A percentile compares a stretch with the other conserved stretches of the same genome.
These are phyloP conservation scores for Siniperca knerii DNA, from an alignment of 2,113 vertebrate species.

Conservation along the genomic window DNA sequence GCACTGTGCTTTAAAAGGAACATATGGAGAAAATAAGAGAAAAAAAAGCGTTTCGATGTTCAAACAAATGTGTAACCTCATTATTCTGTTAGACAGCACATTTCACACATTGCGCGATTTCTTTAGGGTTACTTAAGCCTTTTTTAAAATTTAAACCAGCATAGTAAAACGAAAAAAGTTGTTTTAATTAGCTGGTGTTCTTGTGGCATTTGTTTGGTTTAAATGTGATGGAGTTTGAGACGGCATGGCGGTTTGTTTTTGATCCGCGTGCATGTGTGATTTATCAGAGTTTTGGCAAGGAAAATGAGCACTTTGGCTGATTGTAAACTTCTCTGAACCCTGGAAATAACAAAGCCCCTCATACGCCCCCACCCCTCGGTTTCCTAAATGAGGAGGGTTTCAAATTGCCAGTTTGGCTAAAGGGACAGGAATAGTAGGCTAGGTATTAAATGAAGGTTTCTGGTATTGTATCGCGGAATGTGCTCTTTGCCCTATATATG, in stretches of 20 bases:
- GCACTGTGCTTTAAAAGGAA: background rate
- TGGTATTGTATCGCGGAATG: slow-evolving; percentile 80
- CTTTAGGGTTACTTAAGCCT: background rate
- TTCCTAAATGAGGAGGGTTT: slow-evolving; percentile 69
- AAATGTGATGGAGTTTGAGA: slow-evolving; percentile 1
- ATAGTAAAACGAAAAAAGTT: background rate
- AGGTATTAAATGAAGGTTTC: slow-evolving; percentile 81
- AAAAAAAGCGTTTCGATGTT: background rate
- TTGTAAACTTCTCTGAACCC: slow-evolving; percentile 61
- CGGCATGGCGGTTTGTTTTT: background rate
- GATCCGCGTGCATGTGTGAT: background rate
- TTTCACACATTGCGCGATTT: background rate
- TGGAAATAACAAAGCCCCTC: slow-evolving; percentile 71
- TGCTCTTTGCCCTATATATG: slow-evolving; percentile 82
- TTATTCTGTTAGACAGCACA: background rate
- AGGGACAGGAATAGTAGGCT: slow-evolving; percentile 79
- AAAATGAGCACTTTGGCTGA: slow-evolving; percentile 33
- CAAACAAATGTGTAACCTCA: background rate
- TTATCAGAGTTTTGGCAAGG: slow-evolving; percentile 1
- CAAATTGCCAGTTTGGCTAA: slow-evolving; percentile 79
- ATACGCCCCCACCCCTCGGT: slow-evolving; percentile 42
- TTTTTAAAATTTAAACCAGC: background rate
- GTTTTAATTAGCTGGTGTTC: background rate
- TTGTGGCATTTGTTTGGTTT: background rate
- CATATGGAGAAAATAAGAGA: background rate